Evolutionary conservation across 2,797 vertebrate genomes (phyloP).

Genomic region (Sebastes iracundus): DNA sequence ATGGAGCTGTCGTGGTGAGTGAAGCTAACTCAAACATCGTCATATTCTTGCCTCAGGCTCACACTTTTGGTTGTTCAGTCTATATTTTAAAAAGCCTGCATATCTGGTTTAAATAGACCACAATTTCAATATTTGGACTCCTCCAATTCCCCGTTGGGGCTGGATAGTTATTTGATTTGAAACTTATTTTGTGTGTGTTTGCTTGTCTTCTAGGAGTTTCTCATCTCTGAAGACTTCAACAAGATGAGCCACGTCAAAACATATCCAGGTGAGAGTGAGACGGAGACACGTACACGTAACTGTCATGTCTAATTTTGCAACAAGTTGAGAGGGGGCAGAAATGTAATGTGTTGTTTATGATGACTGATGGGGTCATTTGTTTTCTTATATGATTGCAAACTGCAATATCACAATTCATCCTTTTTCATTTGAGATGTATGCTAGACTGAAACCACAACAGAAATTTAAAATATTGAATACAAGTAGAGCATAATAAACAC

Average conservation of each 20-base stretch:
- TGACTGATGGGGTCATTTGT: neutral
- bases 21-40: neutral
- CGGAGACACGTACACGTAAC: neutral
- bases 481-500: no score
- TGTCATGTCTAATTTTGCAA: neutral
- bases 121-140: constrained; percentile 27
- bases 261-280: constrained; percentile 91
- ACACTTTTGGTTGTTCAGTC: neutral
- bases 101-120: constrained; percentile 3
- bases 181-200: neutral
- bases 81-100: neutral
- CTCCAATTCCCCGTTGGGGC: neutral
- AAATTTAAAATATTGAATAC: neutral
- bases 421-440: neutral
- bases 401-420: neutral
- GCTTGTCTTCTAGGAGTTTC: constrained; percentile 88
- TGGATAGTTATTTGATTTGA: neutral
- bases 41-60: neutral
- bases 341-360: neutral
- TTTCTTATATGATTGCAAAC: neutral
- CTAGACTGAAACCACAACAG: neutral
- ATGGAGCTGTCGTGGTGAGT: constrained; percentile 94
- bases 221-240: constrained; percentile 98
- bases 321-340: neutral
- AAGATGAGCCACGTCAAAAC: constrained; percentile 98